Evolutionary conservation across 2,888 invertebrate genomes (phyloP), one percentile per base, ranked within the genome.

Genomic region (Osedax fenrisi): DNA sequence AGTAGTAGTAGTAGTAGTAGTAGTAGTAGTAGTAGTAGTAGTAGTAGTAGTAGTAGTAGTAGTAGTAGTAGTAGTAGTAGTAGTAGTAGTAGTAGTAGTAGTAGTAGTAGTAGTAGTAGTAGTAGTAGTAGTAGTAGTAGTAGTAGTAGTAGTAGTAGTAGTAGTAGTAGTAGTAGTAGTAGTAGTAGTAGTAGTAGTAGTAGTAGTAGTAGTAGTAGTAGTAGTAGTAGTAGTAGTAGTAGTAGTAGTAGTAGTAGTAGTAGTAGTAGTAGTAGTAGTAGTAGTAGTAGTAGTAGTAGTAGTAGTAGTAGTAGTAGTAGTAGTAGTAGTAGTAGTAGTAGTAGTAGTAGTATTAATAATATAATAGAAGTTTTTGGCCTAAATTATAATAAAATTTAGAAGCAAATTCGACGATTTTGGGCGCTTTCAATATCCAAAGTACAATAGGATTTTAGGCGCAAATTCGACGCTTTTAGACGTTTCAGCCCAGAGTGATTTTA

Each of bases 71-170:
- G 61, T 61, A 61, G 61, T 61, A 61, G 61, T 61, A 61, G 61
- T 61, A 61, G 61, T 61, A 61, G 61, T 61, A 5, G 61, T 61
- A 61, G 61, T 61, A 61, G 61, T 61, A 61, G 61, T 61, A 5
- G 61, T 61, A 61, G 61, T 61, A 61, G 61, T 61, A 61, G 61
- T 61, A 61, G 61, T 61, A 61, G 61, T 61, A 61, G 61, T 61
- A 22, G 61, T 61, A 5, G 5, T 61, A 61, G 61, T 61, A 61
- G 61, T 61, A 5, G 61, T 61, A 61, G 61, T 61, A 61, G 61
- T 61, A 61, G 61, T 61, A 61, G 61, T 61, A 61, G 61, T 61
- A 61, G 61, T 61, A 61, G 61, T 61, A 5, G 61, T 61, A 61
- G 61, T 61, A 61, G 61, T 61, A 61, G 61, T 61, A 5, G 61